Conservation (phyloP, 2,113 vertebrate genomes). For the Datnioides undecimradiatus region DNA sequence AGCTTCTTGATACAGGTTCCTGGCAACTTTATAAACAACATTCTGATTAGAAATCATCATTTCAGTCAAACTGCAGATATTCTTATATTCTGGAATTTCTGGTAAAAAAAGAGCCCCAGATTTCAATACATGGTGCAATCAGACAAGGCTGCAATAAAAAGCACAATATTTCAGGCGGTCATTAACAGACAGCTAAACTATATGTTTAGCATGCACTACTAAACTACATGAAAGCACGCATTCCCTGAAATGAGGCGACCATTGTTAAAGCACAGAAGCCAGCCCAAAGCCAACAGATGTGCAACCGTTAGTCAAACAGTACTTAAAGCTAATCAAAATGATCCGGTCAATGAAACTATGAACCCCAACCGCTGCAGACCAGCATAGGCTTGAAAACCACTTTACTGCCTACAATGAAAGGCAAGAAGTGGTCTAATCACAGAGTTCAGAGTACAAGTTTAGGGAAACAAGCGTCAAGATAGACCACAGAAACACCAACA, state of each 20-base stretch:
- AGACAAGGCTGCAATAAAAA: conserved; percentile 19
- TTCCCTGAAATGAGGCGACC: conserved; percentile 3
- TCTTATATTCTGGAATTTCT: neutral
- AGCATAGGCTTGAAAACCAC: conserved; percentile 34
- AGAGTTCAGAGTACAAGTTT: neutral
- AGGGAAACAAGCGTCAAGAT: conserved; percentile 4
- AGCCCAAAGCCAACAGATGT: conserved; percentile 1
- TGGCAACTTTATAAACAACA: neutral
- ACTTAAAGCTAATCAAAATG: conserved; percentile 37
- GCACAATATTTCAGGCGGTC: neutral
- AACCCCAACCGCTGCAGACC: neutral
- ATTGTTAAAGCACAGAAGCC: neutral
- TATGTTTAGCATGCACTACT: too few species aligned
- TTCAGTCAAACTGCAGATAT: neutral
- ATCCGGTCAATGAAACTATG: conserved; percentile 24
- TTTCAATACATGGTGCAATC: conserved; percentile 19
- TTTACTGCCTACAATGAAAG: conserved; percentile 11
- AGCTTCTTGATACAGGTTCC: neutral
- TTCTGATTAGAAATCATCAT: neutral
- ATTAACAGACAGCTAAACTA: neutral
- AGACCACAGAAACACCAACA: conserved; percentile 29
- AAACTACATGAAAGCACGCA: too few species aligned
- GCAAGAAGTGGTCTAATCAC: conserved; percentile 13
- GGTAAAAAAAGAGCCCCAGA: neutral
- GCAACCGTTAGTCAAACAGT: conserved; percentile 4